Base-by-base conservation (phyloP, 1,140 invertebrate genomes). In the Triops cancriformis region DNA sequence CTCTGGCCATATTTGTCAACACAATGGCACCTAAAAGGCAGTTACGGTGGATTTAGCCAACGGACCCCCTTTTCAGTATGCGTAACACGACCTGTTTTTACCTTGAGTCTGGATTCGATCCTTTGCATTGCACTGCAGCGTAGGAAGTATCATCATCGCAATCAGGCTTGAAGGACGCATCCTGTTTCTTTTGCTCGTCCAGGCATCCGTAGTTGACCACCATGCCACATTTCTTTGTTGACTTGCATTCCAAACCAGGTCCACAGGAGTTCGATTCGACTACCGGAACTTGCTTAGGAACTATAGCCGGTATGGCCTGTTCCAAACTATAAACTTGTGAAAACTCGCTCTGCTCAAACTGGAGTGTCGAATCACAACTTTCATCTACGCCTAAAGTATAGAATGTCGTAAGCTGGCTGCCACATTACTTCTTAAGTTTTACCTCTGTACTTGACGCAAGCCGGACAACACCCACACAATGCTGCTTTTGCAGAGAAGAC, bases 81-180 rank as follows among this genome's bases (percentile, higher is more conserved):
- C 18, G 28, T 12, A 73, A n/a, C 28, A 27, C 28, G 76, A 73
- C 37, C 45, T 6, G n/a, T 27, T 73, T 27, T n/a, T 78, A 78
- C 77, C 77, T 31, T 12, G 77, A 73, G 37, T 45, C 72, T 18
- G 77, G 26, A 74, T 73, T 73, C 23, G 18, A 27, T 18, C 18
- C 11, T 26, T 78, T 78, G 77, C 77, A 78, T 76, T 80, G 80
- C 45, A 78, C 76, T 14, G 80, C 37, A 12, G 26, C 43, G 74
- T 80, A 75, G 26, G 76, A 42, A 9, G 79, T 78, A 42, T 79
- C 75, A 26, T 42, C 37, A 74, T 78, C 76, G 73, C 80, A 80
- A 42, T 45, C 64, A 45, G 80, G 80, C 28, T 9, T 64, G 51
- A 64, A 64, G 51, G 6, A 64, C 51, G n/a, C 51, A 64, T 64